Percentiles rank a stretch among this genome's conserved stretches.
Evolutionary conservation across 1,140 invertebrate genomes (phyloP).

Genomic region (Tachypleus tridentatus): DNA sequence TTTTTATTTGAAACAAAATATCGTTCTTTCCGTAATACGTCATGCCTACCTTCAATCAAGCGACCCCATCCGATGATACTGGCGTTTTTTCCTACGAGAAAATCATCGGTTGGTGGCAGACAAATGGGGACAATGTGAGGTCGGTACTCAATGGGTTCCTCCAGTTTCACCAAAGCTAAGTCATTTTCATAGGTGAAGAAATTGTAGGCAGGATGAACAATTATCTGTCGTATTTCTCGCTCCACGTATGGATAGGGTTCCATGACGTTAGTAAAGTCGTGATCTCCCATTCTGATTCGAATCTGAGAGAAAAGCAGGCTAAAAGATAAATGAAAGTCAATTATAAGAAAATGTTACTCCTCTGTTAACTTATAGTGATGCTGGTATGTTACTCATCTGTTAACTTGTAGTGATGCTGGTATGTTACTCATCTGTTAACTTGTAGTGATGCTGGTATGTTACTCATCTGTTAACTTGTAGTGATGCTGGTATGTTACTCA

Average conservation of each 20-base stretch:
- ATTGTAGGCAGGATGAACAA: slow-evolving; percentile 83
- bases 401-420: too few species aligned
- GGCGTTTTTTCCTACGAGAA: slow-evolving; percentile 70
- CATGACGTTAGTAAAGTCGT: slow-evolving; percentile 69
- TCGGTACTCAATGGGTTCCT: slow-evolving; percentile 50
- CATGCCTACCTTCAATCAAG: slow-evolving; percentile 58
- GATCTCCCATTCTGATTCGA: slow-evolving; percentile 72
- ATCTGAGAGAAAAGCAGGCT: slow-evolving; percentile 84
- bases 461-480: too few species aligned
- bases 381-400: too few species aligned
- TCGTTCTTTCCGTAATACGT: too few species aligned
- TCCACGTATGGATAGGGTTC: slow-evolving; percentile 81
- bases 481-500: too few species aligned
- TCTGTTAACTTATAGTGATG: too few species aligned
- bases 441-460: too few species aligned
- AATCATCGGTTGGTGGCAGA: slow-evolving; percentile 64
- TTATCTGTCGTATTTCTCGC: slow-evolving; percentile 73
- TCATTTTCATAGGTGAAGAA: slow-evolving; percentile 86
- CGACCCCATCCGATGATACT: slow-evolving; percentile 87
- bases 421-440: too few species aligned
- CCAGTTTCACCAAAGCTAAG: slow-evolving; percentile 73
- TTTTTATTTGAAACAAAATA: too few species aligned
- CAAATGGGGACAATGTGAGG: slow-evolving; percentile 84
- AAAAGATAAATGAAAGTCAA: slow-evolving; percentile 20
- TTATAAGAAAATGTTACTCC: not conserved